Conservation (phyloP, 2,113 vertebrate species). For the Ceratotherium simum region DNA sequence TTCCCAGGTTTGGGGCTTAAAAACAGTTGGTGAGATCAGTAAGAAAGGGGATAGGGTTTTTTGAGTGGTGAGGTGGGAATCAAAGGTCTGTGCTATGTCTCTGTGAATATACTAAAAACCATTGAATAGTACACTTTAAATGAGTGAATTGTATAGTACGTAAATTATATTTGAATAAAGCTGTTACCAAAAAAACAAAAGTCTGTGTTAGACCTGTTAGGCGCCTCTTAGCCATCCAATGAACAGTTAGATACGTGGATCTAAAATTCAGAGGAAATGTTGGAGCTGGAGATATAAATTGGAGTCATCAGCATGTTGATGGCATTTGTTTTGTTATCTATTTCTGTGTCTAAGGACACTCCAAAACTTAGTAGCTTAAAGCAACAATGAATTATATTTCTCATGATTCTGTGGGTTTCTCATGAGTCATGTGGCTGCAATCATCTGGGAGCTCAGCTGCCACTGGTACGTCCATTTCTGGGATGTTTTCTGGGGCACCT, state of each 20-base stretch:
- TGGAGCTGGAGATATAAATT: neutral
- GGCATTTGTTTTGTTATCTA: neutral
- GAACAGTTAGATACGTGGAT: neutral
- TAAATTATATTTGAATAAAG: neutral
- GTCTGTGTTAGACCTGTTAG: neutral
- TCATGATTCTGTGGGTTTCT: conserved; percentile 2
- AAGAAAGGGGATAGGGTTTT: neutral
- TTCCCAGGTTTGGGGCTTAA: neutral
- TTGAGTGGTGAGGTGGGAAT: neutral
- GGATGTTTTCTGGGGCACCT: neutral
- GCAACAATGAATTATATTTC: neutral
- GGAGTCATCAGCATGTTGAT: neutral
- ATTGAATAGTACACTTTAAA: neutral
- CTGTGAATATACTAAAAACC: neutral
- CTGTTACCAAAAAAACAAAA: neutral
- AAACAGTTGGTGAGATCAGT: neutral
- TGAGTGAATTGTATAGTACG: neutral
- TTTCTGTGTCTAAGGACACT: neutral
- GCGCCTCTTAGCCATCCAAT: neutral
- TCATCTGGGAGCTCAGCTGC: neutral
- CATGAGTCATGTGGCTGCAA: neutral
- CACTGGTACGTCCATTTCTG: neutral
- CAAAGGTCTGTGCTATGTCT: neutral
- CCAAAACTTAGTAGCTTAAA: neutral
- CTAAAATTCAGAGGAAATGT: neutral